Base-by-base conservation (phyloP, 2,888 invertebrate genomes). In the Caenorhabditis angaria region DNA sequence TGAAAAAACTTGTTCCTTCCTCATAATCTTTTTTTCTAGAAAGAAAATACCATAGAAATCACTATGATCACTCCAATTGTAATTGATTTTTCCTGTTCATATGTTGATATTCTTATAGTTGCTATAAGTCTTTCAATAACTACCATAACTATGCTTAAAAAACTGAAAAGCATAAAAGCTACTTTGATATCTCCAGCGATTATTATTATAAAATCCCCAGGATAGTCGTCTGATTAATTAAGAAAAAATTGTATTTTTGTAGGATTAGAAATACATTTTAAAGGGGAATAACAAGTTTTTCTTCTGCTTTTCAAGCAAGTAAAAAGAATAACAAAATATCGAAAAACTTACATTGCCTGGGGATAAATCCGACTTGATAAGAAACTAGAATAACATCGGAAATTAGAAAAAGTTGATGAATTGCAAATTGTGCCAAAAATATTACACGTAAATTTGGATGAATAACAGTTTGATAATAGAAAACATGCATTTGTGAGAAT, bases 101-200 rank as follows among this genome's bases (percentile, higher is more conserved):
- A 54, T 14, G n/a, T 28, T 18, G 22, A 20, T 27, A 54, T 54
- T 54, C 18, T 20, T 14, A 54, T 54, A 25, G 54, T 54, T 8
- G 54, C 54, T 4, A 54, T 24, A 5, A 54, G 28, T 28, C 54
- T 25, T 18, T 54, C 54, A 27, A 54, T 25, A 4, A 28, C 28
- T 3, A 54, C 24, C 6, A 25, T 8, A 27, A 25, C 24, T 2
- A 54, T 54, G 3, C 25, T 24, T 3, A 54, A 27, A 27, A 54
- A 54, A 28, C 54, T 54, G 54, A 54, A 54, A 4, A 54, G 4
- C 54, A 54, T 27, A 24, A 22, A 54, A 18, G 54, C n/a, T 25
- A 24, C 5, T 54, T 54, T 54, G 6, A 54, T 14, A 22, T 4
- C 27, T 27, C 54, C 54, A 28, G 27, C 2, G 8, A 54, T 54